These are phyloP conservation scores for Melanerpes aurifrons DNA, from an alignment of 2,113 vertebrate genomes.

Conservation along the genomic window DNA sequence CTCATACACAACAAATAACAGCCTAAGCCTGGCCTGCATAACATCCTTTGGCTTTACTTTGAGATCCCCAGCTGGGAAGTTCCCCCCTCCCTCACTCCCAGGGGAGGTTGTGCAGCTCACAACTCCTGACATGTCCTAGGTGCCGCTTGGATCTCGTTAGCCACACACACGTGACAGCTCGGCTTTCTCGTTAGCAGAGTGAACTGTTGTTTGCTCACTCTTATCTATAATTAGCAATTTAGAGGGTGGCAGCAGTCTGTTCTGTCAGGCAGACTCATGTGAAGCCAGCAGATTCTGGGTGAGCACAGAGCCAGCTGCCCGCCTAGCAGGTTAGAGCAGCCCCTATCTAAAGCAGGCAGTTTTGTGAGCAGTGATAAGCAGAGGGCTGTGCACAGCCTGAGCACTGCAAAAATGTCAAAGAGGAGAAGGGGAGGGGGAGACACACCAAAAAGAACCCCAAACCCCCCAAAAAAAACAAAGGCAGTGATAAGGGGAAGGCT, in stretches of 20 bases:
- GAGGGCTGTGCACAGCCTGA: neutral
- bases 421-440: neutral
- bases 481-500: neutral
- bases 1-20: neutral
- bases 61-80: neutral
- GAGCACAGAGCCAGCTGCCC: neutral
- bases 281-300: neutral
- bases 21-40: neutral
- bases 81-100: neutral
- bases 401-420: neutral
- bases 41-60: neutral
- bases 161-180: accelerated
- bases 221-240: slow-evolving; percentile 46
- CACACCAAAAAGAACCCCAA: neutral
- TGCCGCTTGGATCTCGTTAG: accelerated
- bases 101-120: neutral
- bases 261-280: neutral
- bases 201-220: neutral
- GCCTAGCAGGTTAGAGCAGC: neutral
- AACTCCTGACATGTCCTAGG: neutral
- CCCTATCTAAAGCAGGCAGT: neutral
- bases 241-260: neutral
- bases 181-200: neutral
- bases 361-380: slow-evolving; percentile 12
- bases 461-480: neutral